These are phyloP conservation scores for Otocyon megalotis DNA, from an alignment of 2,113 vertebrate species.

Conservation along the genomic window DNA sequence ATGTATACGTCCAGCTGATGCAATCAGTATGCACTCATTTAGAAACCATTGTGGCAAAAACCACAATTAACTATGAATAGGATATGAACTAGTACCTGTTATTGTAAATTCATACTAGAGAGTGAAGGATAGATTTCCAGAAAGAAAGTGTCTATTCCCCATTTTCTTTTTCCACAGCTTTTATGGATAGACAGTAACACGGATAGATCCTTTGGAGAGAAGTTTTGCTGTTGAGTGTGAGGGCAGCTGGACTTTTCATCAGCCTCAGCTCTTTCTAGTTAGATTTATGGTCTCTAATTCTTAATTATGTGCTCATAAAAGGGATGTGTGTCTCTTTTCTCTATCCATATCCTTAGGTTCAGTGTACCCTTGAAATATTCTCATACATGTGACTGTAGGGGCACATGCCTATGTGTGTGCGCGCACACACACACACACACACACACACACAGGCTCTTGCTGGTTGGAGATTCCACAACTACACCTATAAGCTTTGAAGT, in stretches of 20 bases:
- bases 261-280: background rate
- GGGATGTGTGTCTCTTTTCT: background rate
- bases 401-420: fast-evolving
- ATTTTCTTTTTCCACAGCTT: background rate
- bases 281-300: background rate
- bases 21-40: background rate
- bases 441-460: background rate
- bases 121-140: background rate
- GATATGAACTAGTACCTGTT: background rate
- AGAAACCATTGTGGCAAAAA: background rate
- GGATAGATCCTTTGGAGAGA: background rate
- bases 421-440: fast-evolving
- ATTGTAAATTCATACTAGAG: background rate
- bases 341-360: background rate
- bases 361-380: background rate
- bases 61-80: background rate
- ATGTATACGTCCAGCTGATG: background rate
- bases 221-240: background rate
- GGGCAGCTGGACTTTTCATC: background rate
- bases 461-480: background rate
- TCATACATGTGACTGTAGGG: background rate
- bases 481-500: background rate
- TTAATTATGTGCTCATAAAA: background rate
- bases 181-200: background rate
- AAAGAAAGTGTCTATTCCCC: fast-evolving